Percentiles rank a stretch among this genome's conserved stretches.
Evolutionary conservation across 53 echinoderm and acorn worm genomes (phyloP).

Genomic region (Apostichopus leukothele): DNA sequence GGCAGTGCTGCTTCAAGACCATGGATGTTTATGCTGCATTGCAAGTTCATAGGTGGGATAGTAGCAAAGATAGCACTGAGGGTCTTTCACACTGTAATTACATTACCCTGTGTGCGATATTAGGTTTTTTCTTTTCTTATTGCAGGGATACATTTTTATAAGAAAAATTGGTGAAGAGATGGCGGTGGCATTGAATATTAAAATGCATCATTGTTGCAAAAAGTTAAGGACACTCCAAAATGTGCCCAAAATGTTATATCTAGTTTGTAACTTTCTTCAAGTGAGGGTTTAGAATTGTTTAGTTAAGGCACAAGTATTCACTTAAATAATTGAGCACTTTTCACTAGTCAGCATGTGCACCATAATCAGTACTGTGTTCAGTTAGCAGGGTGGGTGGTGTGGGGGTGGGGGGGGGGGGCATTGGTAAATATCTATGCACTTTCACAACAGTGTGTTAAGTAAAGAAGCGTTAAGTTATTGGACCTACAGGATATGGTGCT

Average conservation of each 20-base stretch:
- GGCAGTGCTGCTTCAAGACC: not conserved
- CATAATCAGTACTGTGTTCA: no score
- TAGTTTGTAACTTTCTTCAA: no score
- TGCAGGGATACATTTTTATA: not conserved
- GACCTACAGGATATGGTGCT: no score
- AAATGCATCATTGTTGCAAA: not conserved
- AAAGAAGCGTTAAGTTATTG: not conserved
- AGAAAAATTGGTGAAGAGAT: not conserved
- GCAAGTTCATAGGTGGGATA: not conserved
- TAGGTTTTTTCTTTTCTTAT: not conserved
- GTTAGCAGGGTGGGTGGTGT: no score
- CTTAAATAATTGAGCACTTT: not conserved
- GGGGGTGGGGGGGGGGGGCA: not conserved
- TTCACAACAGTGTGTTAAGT: not conserved
- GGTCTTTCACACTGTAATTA: slow-evolving; percentile 9
- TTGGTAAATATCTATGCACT: not conserved
- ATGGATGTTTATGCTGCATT: no score
- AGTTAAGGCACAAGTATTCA: slow-evolving; percentile 1
- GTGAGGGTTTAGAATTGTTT: no score
- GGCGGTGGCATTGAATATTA: not conserved
- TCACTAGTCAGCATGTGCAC: no score
- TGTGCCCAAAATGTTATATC: not conserved
- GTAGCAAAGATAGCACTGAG: not conserved
- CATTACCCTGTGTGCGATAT: not conserved
- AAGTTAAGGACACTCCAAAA: not conserved